Percentiles rank a stretch among this genome's conserved stretches.
phyloP scores from a whole-genome alignment of 2,888 invertebrate species.

The Gastrophysa polygoni region DNA sequence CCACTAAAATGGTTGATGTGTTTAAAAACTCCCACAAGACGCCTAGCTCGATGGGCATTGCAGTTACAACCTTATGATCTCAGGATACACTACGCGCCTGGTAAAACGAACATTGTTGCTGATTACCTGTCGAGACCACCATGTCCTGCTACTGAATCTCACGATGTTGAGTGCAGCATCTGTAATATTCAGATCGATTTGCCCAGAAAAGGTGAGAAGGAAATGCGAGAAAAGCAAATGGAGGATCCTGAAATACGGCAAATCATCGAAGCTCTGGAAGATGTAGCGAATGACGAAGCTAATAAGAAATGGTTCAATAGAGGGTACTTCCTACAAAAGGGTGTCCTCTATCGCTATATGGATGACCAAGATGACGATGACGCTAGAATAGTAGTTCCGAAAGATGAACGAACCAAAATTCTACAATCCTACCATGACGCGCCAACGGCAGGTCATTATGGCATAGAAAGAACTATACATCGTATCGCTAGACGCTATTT shows the following conservation, averaged over 20 bases:
- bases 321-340: conserved; percentile 6
- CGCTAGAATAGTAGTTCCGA: conserved; percentile 5
- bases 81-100: conserved; percentile 55
- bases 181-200: conserved; percentile 11
- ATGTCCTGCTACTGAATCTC: neutral
- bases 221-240: neutral
- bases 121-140: conserved; percentile 49
- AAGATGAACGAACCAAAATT: neutral
- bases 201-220: neutral
- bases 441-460: conserved; percentile 39
- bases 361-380: conserved; percentile 10
- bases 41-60: conserved; percentile 55
- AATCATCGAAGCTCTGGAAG: conserved; percentile 9
- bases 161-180: neutral
- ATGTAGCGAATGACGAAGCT: neutral
- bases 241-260: conserved; percentile 5
- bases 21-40: conserved; percentile 53
- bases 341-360: conserved; percentile 5
- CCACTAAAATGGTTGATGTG: conserved; percentile 55
- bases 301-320: conserved; percentile 4
- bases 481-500: conserved; percentile 28
- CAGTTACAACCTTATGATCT: conserved; percentile 49
- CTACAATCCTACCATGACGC: conserved; percentile 7
- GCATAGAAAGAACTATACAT: conserved; percentile 25
- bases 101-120: conserved; percentile 47